phyloP scores from a whole-genome alignment of 2,888 invertebrate genomes.

The Tromatobia lineatoria region DNA sequence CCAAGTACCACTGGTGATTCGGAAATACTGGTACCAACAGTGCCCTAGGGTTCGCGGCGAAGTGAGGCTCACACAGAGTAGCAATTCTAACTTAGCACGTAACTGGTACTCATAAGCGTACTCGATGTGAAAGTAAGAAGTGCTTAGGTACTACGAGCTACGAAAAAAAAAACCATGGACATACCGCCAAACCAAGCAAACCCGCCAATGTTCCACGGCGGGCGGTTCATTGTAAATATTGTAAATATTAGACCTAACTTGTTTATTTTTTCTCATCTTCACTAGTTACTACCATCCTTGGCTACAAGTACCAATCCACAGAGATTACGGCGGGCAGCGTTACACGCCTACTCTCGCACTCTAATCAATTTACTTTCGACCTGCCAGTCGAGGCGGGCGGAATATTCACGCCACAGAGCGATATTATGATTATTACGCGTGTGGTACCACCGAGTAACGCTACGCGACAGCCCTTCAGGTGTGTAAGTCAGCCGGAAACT shows the following conservation, averaged over 20 bases:
- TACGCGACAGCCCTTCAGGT: too few relatives aligned
- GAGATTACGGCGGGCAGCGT: conserved; percentile 32
- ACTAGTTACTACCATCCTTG: background rate
- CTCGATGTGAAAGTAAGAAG: conserved; percentile 26
- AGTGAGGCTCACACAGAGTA: conserved; percentile 22
- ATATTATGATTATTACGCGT: too few relatives aligned
- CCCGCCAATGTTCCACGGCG: conserved; percentile 29
- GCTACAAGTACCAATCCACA: too few relatives aligned
- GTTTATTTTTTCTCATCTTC: background rate
- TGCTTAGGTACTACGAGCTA: conserved; percentile 1
- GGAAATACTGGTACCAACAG: background rate
- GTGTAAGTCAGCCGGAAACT: too few relatives aligned
- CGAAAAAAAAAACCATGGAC: conserved; percentile 7
- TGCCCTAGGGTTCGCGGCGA: conserved; percentile 4
- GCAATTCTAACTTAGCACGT: background rate
- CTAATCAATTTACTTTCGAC: too few relatives aligned
- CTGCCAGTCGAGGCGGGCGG: too few relatives aligned
- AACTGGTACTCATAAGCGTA: background rate
- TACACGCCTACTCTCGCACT: too few relatives aligned
- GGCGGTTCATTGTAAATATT: conserved; percentile 27
- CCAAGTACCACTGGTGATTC: background rate
- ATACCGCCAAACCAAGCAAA: background rate
- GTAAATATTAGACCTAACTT: conserved; percentile 16
- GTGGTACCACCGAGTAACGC: too few relatives aligned
- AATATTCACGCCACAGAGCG: too few relatives aligned